Conservation (phyloP, 1,140 invertebrate genomes). For the Linepithema humile region DNA sequence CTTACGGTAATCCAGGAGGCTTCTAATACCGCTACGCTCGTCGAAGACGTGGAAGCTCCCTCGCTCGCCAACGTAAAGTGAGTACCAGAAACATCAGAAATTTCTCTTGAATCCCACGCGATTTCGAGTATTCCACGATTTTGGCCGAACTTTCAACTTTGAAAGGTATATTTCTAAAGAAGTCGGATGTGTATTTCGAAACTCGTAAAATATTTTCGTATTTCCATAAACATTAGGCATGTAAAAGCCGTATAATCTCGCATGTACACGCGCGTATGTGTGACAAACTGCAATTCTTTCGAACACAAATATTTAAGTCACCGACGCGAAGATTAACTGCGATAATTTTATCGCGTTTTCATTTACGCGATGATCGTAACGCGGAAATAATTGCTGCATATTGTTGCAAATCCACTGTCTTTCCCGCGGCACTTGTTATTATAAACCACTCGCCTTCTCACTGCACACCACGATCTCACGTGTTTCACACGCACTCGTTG, state of each 20-base stretch:
- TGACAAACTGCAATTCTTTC: background rate
- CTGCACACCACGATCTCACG: background rate
- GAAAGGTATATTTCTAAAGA: background rate
- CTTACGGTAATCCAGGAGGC: slow-evolving; percentile 30
- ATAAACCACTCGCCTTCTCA: background rate
- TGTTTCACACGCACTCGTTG: background rate
- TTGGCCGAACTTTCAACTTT: background rate
- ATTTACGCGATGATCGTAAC: background rate
- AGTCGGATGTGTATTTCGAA: background rate
- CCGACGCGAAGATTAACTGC: too few relatives aligned
- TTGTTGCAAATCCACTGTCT: background rate
- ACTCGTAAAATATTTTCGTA: background rate
- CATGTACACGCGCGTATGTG: background rate
- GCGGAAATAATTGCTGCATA: background rate
- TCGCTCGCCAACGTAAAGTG: slow-evolving; percentile 26
- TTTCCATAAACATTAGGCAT: background rate
- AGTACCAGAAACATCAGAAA: slow-evolving; percentile 10
- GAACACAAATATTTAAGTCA: background rate
- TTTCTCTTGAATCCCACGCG: background rate
- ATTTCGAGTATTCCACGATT: background rate
- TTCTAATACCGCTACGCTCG: background rate
- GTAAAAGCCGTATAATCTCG: background rate
- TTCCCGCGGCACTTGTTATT: background rate
- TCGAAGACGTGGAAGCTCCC: slow-evolving; percentile 14
- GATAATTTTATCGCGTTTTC: background rate